phyloP scores from a whole-genome alignment of 2,888 invertebrate species.

The Baccha elongata region DNA sequence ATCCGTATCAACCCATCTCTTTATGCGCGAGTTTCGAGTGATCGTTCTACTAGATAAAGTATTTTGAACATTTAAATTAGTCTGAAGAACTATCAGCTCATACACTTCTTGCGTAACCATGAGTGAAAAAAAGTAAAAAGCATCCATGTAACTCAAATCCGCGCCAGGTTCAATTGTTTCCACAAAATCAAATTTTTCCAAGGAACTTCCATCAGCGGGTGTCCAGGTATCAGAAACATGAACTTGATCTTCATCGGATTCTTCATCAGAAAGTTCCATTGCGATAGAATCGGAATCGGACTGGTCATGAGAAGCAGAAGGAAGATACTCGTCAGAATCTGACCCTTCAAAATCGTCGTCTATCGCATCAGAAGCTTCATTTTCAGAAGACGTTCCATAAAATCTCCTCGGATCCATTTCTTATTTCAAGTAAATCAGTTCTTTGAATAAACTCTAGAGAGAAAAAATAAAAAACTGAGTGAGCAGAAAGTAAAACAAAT shows the following conservation, averaged over 20 bases:
- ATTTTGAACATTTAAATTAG: neutral
- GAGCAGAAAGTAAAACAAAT: neutral
- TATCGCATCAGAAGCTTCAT: slow-evolving; percentile 12
- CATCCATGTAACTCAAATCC: neutral
- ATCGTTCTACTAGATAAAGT: too few species aligned
- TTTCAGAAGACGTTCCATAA: slow-evolving; percentile 14
- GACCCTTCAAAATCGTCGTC: slow-evolving; percentile 23
- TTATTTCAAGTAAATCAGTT: slow-evolving; percentile 8
- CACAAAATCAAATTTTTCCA: slow-evolving; percentile 1
- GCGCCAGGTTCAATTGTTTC: neutral
- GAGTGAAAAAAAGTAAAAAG: slow-evolving; percentile 5
- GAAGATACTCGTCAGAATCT: slow-evolving; percentile 26
- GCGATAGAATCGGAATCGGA: slow-evolving; percentile 11
- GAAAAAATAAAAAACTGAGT: neutral
- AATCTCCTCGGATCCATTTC: slow-evolving; percentile 9
- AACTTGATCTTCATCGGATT: slow-evolving; percentile 4
- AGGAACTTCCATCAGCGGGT: slow-evolving; percentile 12
- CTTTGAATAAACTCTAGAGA: neutral
- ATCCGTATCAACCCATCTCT: too few species aligned
- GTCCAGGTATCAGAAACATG: slow-evolving; percentile 10
- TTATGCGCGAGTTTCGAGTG: neutral
- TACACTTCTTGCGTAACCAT: neutral
- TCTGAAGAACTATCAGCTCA: neutral
- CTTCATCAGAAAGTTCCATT: slow-evolving; percentile 8
- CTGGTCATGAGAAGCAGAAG: slow-evolving; percentile 14